Evolutionary conservation across 2,113 vertebrate genomes (phyloP).

Genomic region (Patagioenas fasciata): DNA sequence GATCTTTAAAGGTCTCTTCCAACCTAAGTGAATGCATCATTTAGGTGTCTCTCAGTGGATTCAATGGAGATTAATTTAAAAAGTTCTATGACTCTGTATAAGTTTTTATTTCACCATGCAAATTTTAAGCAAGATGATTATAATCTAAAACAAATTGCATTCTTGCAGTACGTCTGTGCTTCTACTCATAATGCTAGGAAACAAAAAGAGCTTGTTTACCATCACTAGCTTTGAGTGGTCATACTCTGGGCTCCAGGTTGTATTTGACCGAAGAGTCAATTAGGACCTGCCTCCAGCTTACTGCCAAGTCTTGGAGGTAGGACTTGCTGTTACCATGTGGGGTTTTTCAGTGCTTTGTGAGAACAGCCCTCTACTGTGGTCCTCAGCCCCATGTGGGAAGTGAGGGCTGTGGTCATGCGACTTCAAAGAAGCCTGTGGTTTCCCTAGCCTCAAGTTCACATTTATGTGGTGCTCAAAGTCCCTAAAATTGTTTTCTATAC

Average conservation of each 20-base stretch:
- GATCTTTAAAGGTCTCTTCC: neutral
- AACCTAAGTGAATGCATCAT: neutral
- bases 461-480: neutral
- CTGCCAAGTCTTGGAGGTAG: fast-evolving
- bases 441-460: neutral
- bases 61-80: neutral
- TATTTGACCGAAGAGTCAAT: neutral
- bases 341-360: neutral
- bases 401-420: fast-evolving
- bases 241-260: neutral
- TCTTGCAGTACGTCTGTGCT: neutral
- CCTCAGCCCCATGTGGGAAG: neutral
- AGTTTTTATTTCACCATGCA: neutral
- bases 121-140: neutral
- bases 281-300: neutral
- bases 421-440: neutral
- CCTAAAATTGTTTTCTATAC: neutral
- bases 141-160: neutral
- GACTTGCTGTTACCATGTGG: neutral
- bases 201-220: neutral
- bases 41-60: neutral
- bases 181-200: neutral
- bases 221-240: neutral
- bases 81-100: neutral
- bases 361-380: neutral